Conservation (phyloP, 2,888 invertebrate genomes). For the Hyposoter dolosus region DNA sequence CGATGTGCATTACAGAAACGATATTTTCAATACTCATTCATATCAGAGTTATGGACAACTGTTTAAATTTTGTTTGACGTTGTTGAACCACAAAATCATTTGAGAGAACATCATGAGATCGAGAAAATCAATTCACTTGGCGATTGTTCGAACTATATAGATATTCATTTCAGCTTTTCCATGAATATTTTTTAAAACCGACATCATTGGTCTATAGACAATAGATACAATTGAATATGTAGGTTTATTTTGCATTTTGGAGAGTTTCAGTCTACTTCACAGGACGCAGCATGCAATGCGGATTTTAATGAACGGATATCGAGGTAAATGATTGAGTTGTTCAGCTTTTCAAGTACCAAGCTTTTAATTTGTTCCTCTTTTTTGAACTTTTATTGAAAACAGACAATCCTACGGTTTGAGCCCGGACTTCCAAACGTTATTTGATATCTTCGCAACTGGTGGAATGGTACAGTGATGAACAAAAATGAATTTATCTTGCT, state of each 20-base stretch:
- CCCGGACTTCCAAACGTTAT: constrained; percentile 1
- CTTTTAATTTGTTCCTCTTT: constrained; percentile 32
- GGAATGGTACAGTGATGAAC: constrained; percentile 35
- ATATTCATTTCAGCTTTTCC: neutral
- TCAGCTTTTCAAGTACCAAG: too few relatives aligned
- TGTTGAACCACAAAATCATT: neutral
- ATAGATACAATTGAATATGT: neutral
- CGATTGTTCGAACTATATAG: neutral
- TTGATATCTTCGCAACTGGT: constrained; percentile 13
- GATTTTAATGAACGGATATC: constrained; percentile 6
- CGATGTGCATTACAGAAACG: too few relatives aligned
- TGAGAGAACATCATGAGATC: neutral
- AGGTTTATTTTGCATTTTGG: neutral
- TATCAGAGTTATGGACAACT: too few relatives aligned
- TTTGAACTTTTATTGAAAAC: constrained; percentile 19
- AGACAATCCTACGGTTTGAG: neutral
- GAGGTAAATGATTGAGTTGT: neutral
- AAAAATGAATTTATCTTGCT: constrained; percentile 51
- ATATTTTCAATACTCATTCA: too few relatives aligned
- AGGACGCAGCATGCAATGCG: neutral
- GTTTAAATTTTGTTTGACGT: too few relatives aligned
- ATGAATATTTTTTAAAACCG: neutral
- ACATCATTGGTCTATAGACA: neutral
- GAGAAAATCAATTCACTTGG: neutral
- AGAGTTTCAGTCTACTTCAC: neutral